Percentiles rank a stretch among this genome's conserved stretches.
Evolutionary conservation across 2,113 vertebrate genomes (phyloP).

Genomic region (Romanogobio albipinnatus): DNA sequence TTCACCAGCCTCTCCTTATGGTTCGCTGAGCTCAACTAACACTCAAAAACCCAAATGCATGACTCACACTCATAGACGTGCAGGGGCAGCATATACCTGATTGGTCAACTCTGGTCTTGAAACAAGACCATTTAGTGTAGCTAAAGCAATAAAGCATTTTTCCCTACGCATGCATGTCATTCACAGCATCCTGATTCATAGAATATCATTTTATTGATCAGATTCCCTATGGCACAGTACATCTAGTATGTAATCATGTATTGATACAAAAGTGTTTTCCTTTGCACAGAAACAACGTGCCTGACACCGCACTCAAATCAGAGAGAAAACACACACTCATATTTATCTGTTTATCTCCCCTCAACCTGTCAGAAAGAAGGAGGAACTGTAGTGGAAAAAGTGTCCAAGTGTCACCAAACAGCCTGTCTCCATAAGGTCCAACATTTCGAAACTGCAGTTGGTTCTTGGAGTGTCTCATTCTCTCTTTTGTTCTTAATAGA

Average conservation of each 20-base stretch:
- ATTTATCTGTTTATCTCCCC: constrained; percentile 12
- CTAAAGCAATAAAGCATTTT: constrained; percentile 39
- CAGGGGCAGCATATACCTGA: constrained; percentile 1
- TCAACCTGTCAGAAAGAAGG: constrained; percentile 31
- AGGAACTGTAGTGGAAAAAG: constrained; percentile 31
- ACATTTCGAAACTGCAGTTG: neutral
- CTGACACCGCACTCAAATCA: constrained; percentile 57
- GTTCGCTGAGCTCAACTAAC: neutral
- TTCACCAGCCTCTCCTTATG: constrained; percentile 2
- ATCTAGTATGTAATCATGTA: constrained; percentile 61
- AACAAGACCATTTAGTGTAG: neutral
- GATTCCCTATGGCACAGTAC: constrained; percentile 66
- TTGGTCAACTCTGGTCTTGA: neutral
- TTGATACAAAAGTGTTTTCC: constrained; percentile 60
- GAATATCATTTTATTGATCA: constrained; percentile 70
- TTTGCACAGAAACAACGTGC: constrained; percentile 55
- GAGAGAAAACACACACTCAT: constrained; percentile 42
- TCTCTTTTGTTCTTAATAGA: constrained; percentile 33
- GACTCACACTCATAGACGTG: constrained; percentile 23
- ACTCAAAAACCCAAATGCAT: constrained; percentile 16
- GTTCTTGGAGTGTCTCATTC: neutral
- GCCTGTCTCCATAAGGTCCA: neutral
- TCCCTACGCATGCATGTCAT: constrained; percentile 9
- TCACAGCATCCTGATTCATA: constrained; percentile 47
- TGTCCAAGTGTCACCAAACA: neutral